Evolutionary conservation across 2,797 vertebrate species (phyloP), one percentile per base, ranked within the genome.

Genomic region (Naso thynnoides): DNA sequence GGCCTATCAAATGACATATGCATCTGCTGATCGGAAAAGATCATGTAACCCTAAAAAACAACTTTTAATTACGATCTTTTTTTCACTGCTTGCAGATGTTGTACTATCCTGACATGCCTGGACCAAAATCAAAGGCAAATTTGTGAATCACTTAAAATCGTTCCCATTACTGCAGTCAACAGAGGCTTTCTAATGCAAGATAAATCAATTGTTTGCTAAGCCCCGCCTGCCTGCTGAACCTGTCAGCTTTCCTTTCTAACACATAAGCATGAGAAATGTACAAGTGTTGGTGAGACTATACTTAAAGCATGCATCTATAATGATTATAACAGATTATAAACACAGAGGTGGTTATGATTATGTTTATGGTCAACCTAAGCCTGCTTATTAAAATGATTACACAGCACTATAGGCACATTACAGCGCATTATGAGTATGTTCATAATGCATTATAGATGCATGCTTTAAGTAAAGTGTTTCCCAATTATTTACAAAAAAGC

Each of bases 161-260:
- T 33, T 42, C 33, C 13, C 36, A 13, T 36, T 31, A 16, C 67
- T 54, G 8, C 31, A 42, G 26, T 49, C 26, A 36, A 41, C 55
- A 58, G 6, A 21, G n/a, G 21, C n/a, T 8, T 31, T 41, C 23
- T 47, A 55, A 39, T 15, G 53, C 27, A 73, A 69, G 56, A 70
- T 24, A 18, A 27, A 67, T 24, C 27, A 8, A 24, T 18, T n/a
- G 3, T 36, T 41, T 53, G n/a, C 9, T 45, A 3, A 39, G 8
- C 19, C 4, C 13, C 21, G 7, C 18, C 27, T 31, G 19, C 38
- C 48, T 21, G 41, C 19, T 23, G 31, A 14, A 6, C 19, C 26
- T 16, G 38, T 27, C 16, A 21, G 19, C 13, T 45, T 61, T 26
- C 14, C n/a, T n/a, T n/a, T n/a, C n/a, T n/a, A n/a, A n/a, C n/a